phyloP scores from a whole-genome alignment of 2,113 vertebrate species.

The Eudyptes chrysolophus region DNA sequence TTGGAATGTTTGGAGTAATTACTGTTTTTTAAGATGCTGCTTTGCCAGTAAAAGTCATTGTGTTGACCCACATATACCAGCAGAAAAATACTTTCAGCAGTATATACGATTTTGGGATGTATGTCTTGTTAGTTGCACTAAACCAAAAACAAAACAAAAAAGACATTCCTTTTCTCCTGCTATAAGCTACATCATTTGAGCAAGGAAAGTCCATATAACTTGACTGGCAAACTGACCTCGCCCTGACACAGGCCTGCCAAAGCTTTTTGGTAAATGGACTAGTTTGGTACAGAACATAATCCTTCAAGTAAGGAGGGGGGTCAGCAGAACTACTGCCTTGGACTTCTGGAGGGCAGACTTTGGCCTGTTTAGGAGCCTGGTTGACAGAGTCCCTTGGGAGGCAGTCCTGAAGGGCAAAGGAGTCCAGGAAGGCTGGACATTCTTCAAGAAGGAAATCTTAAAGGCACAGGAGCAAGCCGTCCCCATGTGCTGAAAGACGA shows the following conservation, averaged over 20 bases:
- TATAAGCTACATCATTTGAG: not conserved
- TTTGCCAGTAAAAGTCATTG: not conserved
- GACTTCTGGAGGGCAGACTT: not conserved
- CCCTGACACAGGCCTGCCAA: not conserved
- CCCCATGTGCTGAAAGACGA: not conserved
- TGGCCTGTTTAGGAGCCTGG: not conserved
- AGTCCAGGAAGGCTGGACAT: not conserved
- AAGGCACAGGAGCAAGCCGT: not conserved
- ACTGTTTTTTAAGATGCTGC: not conserved
- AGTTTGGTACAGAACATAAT: not conserved
- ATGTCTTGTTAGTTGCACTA: not conserved
- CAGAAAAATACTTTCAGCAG: not conserved
- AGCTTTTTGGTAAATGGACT: not conserved
- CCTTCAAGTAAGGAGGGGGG: not conserved
- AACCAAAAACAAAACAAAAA: not conserved
- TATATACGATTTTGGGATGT: not conserved
- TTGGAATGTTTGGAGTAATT: not conserved
- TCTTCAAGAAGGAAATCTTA: not conserved
- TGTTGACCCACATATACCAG: not conserved
- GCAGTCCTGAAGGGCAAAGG: not conserved
- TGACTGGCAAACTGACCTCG: not conserved
- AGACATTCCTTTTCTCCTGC: not conserved
- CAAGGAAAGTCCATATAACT: not conserved
- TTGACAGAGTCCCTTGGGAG: not conserved
- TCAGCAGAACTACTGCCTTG: not conserved